phyloP scores from a whole-genome alignment of 2,113 vertebrate genomes.

The Rhea pennata region DNA sequence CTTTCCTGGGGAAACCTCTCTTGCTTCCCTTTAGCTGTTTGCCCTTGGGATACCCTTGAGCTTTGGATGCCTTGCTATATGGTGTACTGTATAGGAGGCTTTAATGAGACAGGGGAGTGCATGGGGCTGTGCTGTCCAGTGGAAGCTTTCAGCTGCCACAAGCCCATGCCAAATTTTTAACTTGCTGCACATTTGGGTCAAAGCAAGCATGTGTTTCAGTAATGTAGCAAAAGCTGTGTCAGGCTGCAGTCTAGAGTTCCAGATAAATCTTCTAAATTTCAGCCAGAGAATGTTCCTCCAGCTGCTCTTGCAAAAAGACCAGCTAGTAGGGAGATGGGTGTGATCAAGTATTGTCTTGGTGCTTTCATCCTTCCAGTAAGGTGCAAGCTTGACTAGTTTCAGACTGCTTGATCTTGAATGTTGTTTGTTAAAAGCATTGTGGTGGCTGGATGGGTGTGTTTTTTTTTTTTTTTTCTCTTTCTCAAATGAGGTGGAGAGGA shows the following conservation, averaged over 20 bases:
- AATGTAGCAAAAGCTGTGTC: not conserved
- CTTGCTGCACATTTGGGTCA: not conserved
- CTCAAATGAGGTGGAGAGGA: not conserved
- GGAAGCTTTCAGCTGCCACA: not conserved
- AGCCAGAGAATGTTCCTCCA: not conserved
- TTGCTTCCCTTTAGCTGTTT: not conserved
- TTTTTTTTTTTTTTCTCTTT: too few relatives aligned
- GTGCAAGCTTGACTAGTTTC: not conserved
- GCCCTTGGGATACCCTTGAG: not conserved
- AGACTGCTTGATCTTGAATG: accelerated
- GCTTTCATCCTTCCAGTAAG: not conserved
- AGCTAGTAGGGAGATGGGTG: not conserved
- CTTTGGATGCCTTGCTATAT: not conserved
- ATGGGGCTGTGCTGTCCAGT: accelerated
- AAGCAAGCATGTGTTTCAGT: not conserved
- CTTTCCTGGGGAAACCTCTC: not conserved
- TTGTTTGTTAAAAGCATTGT: not conserved
- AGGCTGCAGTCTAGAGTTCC: not conserved
- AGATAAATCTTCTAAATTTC: not conserved
- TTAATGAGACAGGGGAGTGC: accelerated
- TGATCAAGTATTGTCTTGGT: not conserved
- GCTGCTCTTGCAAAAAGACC: not conserved
- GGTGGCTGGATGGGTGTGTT: not conserved
- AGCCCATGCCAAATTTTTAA: accelerated
- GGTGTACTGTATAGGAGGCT: too few relatives aligned